Base-by-base conservation (phyloP, 2,888 invertebrate species). In the Ganaspis brasiliensis region DNA sequence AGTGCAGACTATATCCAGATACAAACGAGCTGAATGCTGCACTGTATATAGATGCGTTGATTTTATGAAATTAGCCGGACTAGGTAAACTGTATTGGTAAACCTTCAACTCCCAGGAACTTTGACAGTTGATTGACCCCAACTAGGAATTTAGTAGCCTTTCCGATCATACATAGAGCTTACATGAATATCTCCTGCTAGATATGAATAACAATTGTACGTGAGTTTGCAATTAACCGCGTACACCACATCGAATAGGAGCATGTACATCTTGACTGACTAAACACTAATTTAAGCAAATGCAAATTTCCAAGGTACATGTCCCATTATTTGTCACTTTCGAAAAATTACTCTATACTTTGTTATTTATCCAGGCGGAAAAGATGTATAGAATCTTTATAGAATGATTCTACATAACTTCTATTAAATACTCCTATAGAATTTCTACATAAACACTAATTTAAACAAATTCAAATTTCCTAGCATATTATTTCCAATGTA, bases 61-160 rank as follows among this genome's bases (percentile, higher is more conserved):
- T 77, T 75, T 75, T 75, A 67, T 77, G 75, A 76, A 76, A 78
- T 78, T 78, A 76, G 63, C 61, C 56, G 57, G 35, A 73, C 59
- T 76, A 72, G 70, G 70, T 78, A 59, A 75, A 79, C 67, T 71
- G 26, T 57, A 35, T 57, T 59, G 73, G 74, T 73, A 71, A 79
- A 81, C 74, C 76, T 72, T n/a, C 24, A 24, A 31, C 52, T 78
- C 67, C 59, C 72, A 24, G 19, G 74, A 73, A 81, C 76, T 84
- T 81, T 75, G 77, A 81, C 73, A 71, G 80, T 83, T 79, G 79
- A 71, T 74, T 78, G 83, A 81, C 77, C 78, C 72, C 14, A 10
- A 71, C 24, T 73, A 52, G 45, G n/a, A 70, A 56, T 56, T 76
- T 19, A 52, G 37, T 35, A 4, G 52, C 63, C 52, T 63, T 40